Evolutionary conservation across 2,113 vertebrate genomes (phyloP).

Genomic region (Petrocephalus microphthalmus): DNA sequence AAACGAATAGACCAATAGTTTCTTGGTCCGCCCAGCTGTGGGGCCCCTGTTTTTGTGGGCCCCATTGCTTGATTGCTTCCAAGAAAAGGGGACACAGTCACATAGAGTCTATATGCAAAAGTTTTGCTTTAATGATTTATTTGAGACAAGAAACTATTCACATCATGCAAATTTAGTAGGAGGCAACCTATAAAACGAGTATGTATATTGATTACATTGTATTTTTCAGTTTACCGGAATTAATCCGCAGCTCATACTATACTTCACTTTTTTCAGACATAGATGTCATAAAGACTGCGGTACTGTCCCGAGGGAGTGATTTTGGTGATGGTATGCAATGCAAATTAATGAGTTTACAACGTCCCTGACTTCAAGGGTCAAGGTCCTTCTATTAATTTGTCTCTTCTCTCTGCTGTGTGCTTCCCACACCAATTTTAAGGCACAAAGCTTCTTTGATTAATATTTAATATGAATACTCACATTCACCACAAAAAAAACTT

Average conservation of each 20-base stretch:
- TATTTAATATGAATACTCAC: background rate
- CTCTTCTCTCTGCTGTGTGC: background rate
- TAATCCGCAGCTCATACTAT: background rate
- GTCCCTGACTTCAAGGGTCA: background rate
- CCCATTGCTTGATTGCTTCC: background rate
- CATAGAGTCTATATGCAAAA: too few relatives aligned
- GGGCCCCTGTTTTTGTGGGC: background rate
- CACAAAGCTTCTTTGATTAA: background rate
- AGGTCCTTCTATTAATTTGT: background rate
- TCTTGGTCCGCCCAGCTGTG: background rate
- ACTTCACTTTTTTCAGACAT: background rate
- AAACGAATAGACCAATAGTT: background rate
- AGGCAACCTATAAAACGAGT: background rate
- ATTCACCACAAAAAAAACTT: background rate
- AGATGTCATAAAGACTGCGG: background rate
- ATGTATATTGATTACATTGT: background rate
- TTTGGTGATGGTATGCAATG: background rate
- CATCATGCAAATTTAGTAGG: background rate
- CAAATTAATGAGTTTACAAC: slow-evolving; percentile 2
- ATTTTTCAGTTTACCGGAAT: background rate
- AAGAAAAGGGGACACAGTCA: background rate
- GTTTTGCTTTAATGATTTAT: background rate
- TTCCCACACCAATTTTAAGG: background rate
- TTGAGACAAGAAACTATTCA: background rate
- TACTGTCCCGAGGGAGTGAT: background rate